These are phyloP conservation scores for Liodrosophila aerea DNA, from an alignment of 2,888 invertebrate genomes.

Conservation along the genomic window DNA sequence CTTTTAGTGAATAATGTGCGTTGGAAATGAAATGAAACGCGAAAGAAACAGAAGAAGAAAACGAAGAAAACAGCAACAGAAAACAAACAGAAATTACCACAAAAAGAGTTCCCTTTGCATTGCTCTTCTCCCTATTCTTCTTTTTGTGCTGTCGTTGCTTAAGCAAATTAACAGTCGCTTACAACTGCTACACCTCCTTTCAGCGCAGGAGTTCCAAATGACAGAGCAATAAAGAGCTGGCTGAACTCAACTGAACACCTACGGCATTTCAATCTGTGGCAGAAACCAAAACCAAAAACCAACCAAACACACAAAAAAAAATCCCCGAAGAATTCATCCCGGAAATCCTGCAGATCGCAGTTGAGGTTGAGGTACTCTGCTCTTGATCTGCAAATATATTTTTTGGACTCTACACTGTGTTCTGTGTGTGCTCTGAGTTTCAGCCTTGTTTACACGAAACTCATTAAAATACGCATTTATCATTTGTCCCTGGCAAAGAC, in stretches of 20 bases:
- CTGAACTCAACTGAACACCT: slow-evolving; percentile 50
- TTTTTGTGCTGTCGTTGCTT: slow-evolving; percentile 11
- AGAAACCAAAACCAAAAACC: slow-evolving; percentile 11
- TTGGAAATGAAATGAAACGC: slow-evolving; percentile 23
- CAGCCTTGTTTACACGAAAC: slow-evolving; percentile 77
- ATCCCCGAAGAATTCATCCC: slow-evolving; percentile 54
- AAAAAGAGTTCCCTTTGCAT: slow-evolving; percentile 2
- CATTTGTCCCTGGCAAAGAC: slow-evolving; percentile 54
- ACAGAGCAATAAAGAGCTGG: slow-evolving; percentile 56
- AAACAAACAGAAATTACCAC: slow-evolving; percentile 53
- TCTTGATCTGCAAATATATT: too few relatives aligned
- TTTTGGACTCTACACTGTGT: too few relatives aligned
- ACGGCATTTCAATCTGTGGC: slow-evolving; percentile 63
- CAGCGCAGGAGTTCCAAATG: slow-evolving; percentile 56
- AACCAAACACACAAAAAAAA: slow-evolving; percentile 50
- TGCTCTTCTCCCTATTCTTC: too few relatives aligned
- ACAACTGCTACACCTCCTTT: slow-evolving; percentile 69
- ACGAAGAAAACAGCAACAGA: slow-evolving; percentile 14
- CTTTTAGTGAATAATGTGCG: slow-evolving; percentile 70
- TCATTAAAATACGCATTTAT: slow-evolving; percentile 81
- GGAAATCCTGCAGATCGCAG: slow-evolving; percentile 7
- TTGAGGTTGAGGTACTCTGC: slow-evolving; percentile 1
- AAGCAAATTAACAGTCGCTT: slow-evolving; percentile 78
- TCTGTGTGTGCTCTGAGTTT: too few relatives aligned
- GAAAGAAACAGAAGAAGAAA: slow-evolving; percentile 17